phyloP scores from a whole-genome alignment of 2,113 vertebrate genomes.

The Engraulis encrasicolus region DNA sequence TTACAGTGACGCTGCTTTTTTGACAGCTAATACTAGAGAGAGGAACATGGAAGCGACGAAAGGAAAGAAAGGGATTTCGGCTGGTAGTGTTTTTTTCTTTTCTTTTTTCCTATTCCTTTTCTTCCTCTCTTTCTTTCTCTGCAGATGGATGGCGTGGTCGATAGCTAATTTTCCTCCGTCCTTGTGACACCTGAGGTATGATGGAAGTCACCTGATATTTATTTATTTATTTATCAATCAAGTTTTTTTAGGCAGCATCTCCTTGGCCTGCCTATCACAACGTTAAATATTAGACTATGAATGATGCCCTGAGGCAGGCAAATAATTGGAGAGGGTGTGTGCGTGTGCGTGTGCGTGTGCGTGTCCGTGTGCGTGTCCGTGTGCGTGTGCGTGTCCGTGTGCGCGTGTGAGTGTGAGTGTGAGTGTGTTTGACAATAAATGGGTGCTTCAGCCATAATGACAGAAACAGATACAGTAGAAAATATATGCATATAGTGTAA shows the following conservation, averaged over 20 bases:
- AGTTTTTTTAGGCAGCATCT: too few species aligned
- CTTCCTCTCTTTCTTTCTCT: background rate
- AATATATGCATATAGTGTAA: too few species aligned
- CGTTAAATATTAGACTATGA: background rate
- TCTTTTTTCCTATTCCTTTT: too few species aligned
- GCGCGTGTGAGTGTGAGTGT: background rate
- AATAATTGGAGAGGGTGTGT: background rate
- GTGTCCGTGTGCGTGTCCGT: background rate
- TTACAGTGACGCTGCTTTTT: background rate
- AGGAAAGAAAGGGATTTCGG: background rate
- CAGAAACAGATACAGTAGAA: too few species aligned
- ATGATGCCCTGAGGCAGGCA: background rate
- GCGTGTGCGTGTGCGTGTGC: background rate
- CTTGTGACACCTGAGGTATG: background rate
- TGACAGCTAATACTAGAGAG: conserved; percentile 12
- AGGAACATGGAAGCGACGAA: background rate
- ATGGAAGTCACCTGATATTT: background rate
- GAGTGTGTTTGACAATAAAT: too few species aligned
- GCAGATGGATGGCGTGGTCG: background rate
- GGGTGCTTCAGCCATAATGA: too few species aligned
- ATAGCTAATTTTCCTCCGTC: conserved; percentile 4
- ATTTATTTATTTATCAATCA: background rate
- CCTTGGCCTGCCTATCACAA: background rate
- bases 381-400: background rate
- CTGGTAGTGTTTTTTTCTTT: too few species aligned